Evolutionary conservation across 2,113 vertebrate genomes (phyloP).

Genomic region (Rissa tridactyla): DNA sequence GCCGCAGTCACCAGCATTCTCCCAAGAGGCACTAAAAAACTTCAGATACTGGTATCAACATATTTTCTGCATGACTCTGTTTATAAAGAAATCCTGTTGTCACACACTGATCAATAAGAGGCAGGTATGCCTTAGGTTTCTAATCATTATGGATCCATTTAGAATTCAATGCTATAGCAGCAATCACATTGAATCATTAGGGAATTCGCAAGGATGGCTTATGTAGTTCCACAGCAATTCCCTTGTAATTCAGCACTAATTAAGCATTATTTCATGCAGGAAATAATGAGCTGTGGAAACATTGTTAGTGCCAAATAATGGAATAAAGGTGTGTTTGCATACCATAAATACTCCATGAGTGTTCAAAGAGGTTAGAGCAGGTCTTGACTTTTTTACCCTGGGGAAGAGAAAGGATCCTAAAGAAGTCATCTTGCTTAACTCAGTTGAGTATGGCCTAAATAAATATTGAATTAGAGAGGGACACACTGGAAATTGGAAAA

Average conservation of each 20-base stretch:
- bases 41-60: neutral
- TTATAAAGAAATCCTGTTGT: constrained; percentile 39
- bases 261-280: constrained; percentile 64
- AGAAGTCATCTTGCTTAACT: neutral
- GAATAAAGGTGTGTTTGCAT: constrained; percentile 60
- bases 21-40: neutral
- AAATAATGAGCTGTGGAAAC: constrained; percentile 72
- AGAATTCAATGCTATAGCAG: constrained; percentile 44
- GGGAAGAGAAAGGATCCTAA: neutral
- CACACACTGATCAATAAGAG: constrained; percentile 49
- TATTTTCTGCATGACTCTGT: neutral
- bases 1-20: neutral
- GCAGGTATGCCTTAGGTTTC: constrained; percentile 41
- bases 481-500: constrained; percentile 15
- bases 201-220: constrained; percentile 45
- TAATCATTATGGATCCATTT: constrained; percentile 58
- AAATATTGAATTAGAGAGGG: constrained; percentile 44
- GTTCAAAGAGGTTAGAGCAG: constrained; percentile 31
- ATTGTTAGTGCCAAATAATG: constrained; percentile 61
- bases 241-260: constrained; percentile 63
- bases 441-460: neutral
- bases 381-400: constrained; percentile 15
- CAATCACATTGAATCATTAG: constrained; percentile 53
- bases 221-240: constrained; percentile 51
- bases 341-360: constrained; percentile 42